phyloP scores from a whole-genome alignment of 2,888 invertebrate species.

The Eudasyphora cyanicolor region DNA sequence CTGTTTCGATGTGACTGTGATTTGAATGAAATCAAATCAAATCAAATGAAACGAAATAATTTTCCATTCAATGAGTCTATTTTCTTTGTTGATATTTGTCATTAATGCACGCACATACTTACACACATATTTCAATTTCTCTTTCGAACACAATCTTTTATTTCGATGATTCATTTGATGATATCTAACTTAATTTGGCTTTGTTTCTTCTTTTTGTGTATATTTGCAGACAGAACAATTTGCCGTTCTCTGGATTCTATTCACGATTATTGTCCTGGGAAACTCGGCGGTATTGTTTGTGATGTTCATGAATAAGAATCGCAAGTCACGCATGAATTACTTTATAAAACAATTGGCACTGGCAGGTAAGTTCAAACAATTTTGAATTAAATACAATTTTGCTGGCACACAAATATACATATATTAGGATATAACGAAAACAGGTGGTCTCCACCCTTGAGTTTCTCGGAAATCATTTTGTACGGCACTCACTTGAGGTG shows the following conservation, averaged over 20 bases:
- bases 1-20: no score
- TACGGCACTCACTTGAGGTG: no score
- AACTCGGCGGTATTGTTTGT: conserved; percentile 94
- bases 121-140: not conserved
- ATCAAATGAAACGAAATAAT: no score
- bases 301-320: conserved; percentile 89
- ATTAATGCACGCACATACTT: not conserved
- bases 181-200: not conserved
- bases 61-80: no score
- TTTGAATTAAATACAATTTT: not conserved
- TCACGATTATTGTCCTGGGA: conserved; percentile 91
- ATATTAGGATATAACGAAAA: no score
- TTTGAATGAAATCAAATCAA: no score
- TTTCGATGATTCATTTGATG: not conserved
- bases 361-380: conserved; percentile 86
- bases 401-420: no score
- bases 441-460: no score
- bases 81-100: no score
- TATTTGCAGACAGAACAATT: conserved; percentile 90
- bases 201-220: conserved; percentile 60
- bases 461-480: no score
- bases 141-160: not conserved
- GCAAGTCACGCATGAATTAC: conserved; percentile 96
- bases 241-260: conserved; percentile 91
- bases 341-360: conserved; percentile 96